Evolutionary conservation across 2,797 vertebrate genomes (phyloP).

Genomic region (Melanotaenia parkinsoni): DNA sequence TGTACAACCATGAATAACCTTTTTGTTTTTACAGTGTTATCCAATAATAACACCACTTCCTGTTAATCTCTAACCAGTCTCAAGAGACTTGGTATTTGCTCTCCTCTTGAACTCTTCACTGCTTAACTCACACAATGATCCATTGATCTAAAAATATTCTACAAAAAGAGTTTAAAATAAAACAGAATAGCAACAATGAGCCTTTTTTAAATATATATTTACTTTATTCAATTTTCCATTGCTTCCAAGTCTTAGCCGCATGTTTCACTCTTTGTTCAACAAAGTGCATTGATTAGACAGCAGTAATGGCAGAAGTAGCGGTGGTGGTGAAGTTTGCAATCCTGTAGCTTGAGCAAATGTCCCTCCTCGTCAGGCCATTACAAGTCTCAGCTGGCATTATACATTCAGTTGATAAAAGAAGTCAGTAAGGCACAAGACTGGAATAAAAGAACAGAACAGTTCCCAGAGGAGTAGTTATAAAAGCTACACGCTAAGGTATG

Average conservation of each 20-base stretch:
- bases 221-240: slow-evolving; percentile 74
- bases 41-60: slow-evolving; percentile 5
- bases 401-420: slow-evolving; percentile 39
- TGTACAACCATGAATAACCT: not conserved
- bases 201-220: slow-evolving; percentile 40
- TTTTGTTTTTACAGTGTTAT: slow-evolving; percentile 4
- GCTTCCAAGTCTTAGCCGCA: slow-evolving; percentile 58
- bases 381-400: slow-evolving; percentile 46
- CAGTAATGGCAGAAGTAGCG: slow-evolving; percentile 48
- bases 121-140: slow-evolving; percentile 39
- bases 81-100: slow-evolving; percentile 25
- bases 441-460: slow-evolving; percentile 30
- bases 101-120: slow-evolving; percentile 43
- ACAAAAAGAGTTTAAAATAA: slow-evolving; percentile 55
- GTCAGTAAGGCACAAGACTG: slow-evolving; percentile 30
- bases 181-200: slow-evolving; percentile 25
- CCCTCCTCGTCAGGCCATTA: slow-evolving; percentile 33
- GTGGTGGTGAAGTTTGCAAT: slow-evolving; percentile 35
- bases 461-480: slow-evolving; percentile 21
- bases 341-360: slow-evolving; percentile 28
- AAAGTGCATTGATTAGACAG: slow-evolving; percentile 78
- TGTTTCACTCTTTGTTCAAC: slow-evolving; percentile 65
- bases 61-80: slow-evolving; percentile 23
- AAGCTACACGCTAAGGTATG: slow-evolving; percentile 29
- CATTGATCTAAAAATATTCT: slow-evolving; percentile 54